These are phyloP conservation scores for Daboia siamensis DNA, from an alignment of 2,113 vertebrate genomes.

Conservation along the genomic window DNA sequence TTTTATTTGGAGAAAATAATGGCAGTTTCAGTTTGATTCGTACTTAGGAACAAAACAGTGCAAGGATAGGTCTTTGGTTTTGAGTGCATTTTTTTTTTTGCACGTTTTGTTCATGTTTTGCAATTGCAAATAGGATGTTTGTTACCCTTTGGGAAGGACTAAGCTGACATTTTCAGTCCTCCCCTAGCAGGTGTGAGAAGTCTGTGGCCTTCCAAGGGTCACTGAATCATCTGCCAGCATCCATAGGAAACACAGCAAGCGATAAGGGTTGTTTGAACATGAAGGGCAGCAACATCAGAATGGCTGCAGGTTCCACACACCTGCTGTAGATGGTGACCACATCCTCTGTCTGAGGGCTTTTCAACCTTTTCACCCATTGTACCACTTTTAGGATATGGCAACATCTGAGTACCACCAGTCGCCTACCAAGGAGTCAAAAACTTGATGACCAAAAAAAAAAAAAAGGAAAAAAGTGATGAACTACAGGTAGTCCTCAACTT, in stretches of 20 bases:
- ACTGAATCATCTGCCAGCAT: not conserved
- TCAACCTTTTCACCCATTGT: no score
- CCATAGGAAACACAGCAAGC: not conserved
- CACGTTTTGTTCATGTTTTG: not conserved
- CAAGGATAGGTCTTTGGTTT: not conserved
- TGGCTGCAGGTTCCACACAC: not conserved
- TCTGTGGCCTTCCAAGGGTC: not conserved
- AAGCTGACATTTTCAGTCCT: not conserved
- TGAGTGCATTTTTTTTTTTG: not conserved
- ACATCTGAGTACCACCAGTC: no score
- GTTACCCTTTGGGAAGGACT: not conserved
- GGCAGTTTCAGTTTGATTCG: not conserved
- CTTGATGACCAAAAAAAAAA: no score
- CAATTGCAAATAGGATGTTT: not conserved
- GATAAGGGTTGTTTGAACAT: not conserved
- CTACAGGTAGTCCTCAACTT: no score
- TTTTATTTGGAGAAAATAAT: not conserved
- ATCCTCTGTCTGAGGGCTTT: not conserved
- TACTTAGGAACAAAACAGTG: not conserved
- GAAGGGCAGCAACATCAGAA: rapidly evolving
- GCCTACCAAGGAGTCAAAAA: no score
- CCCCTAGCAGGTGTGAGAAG: not conserved
- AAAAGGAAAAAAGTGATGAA: no score
- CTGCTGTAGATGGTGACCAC: not conserved
- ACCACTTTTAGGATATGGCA: no score